Evolutionary conservation across 2,797 vertebrate species (phyloP), one percentile per base, ranked within the genome.

Genomic region (Bradypodion ventrale): DNA sequence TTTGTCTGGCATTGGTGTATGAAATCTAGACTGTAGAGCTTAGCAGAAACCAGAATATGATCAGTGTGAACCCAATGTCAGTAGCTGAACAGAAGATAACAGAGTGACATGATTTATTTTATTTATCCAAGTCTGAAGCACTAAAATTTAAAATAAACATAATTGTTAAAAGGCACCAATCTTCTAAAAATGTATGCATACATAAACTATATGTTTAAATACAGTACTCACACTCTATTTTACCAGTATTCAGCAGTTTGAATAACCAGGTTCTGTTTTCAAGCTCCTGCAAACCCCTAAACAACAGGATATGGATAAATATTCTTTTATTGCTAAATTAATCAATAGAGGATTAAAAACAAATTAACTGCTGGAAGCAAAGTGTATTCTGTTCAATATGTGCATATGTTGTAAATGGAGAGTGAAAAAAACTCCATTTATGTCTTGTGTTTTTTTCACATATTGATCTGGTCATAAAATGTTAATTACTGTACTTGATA

Each of bases 391-490:
- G 62, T 84, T 80, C 52, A 72, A 1, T 87, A 32, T 63, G 35
- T 66, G 73, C 75, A 42, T 86, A 25, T 35, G 85, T 91, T 42
- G 56, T 8, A 83, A 76, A 63, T 52, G 1, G 8, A 72, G 62
- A 86, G 73, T 86, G 68, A 16, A 74, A 72, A 84, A 68, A 78
- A 77, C 7, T 75, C n/a, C 62, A 1, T 82, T 90, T 83, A 72
- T 2, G 80, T 0, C 7, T 89, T 60, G 3, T 0, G 1, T 85
- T 37, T 84, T 86, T 46, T 84, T 10, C 32, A 7, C 0, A 1
- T 60, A 16, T 84, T 81, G 40, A 74, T 74, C 27, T 85, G 8
- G 3, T 80, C 75, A 78, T 87, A 76, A 87, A 86, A 85, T 79
- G n/a, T 35, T 63, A 74, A 63, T 78, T 88, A 59, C 29, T 65